Conservation (phyloP, 1,140 invertebrate species). For the Drosophila micromelanica region DNA sequence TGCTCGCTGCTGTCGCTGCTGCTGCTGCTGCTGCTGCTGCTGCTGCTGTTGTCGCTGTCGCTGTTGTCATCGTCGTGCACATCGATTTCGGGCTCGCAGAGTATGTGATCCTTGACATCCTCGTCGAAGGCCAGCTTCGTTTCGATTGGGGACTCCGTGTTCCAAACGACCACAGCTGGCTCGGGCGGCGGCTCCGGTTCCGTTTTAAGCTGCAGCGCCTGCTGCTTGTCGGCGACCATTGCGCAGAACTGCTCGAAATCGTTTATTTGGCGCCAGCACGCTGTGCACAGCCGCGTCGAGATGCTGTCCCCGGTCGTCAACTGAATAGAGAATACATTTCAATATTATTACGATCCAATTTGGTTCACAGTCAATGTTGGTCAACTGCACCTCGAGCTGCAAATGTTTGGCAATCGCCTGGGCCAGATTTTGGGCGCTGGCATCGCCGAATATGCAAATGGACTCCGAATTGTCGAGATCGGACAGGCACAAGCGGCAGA, state of each 20-base stretch:
- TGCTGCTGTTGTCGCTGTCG: not conserved
- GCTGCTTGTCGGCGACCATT: slow-evolving; percentile 66
- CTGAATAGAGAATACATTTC: not conserved
- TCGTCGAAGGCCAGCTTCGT: slow-evolving; percentile 48
- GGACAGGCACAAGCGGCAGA: slow-evolving; percentile 53
- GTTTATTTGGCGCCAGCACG: slow-evolving; percentile 54
- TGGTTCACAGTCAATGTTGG: no score
- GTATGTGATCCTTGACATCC: slow-evolving; percentile 68
- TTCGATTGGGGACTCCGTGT: slow-evolving; percentile 57
- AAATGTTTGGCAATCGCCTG: slow-evolving; percentile 42
- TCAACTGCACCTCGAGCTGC: slow-evolving; percentile 31
- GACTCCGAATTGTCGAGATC: slow-evolving; percentile 21
- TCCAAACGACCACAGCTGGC: slow-evolving; percentile 65
- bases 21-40: not conserved
- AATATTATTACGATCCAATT: not conserved
- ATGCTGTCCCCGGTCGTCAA: slow-evolving; percentile 48
- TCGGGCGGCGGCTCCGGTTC: slow-evolving; percentile 60
- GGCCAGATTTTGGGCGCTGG: slow-evolving; percentile 10
- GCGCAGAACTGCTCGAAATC: slow-evolving; percentile 62
- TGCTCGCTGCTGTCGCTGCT: not conserved
- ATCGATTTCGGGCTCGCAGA: slow-evolving; percentile 72
- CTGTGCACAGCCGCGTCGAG: slow-evolving; percentile 55
- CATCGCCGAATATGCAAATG: slow-evolving; percentile 35
- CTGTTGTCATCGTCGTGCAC: slow-evolving; percentile 16
- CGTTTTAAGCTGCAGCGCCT: slow-evolving; percentile 51